Evolutionary conservation across 2,797 vertebrate species (phyloP), one percentile per base, ranked within the genome.

Genomic region (Acrossocheilus wenchowensis): DNA sequence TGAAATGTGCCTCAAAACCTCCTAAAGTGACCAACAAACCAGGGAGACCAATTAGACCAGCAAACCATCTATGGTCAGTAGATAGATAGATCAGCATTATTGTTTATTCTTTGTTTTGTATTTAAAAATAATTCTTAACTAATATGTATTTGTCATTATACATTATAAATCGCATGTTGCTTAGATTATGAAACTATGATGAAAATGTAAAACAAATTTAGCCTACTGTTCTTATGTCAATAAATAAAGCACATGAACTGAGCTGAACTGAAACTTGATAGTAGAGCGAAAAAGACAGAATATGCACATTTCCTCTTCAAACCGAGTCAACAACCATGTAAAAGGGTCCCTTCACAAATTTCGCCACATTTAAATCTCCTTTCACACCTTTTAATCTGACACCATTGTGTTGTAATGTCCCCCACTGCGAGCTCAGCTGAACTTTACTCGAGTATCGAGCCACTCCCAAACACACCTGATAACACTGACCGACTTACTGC

Each of bases 401-500:
- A 52, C 6, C 64, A 50, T 52, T 54, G 81, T 57, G 66, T 45
- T 73, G 43, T 30, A 26, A 74, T 30, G 15, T 10, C 69, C 68
- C 52, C 54, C 23, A 19, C 62, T 36, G 11, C 9, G 21, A 41
- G 11, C 50, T 62, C 62, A 78, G 14, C 17, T n/a, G 74, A 57
- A 84, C 73, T 78, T 77, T 30, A 10, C 19, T 45, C 75, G 9
- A 52, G 26, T 77, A 7, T 73, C 8, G 71, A 34, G 74, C 88
- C 88, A 87, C 88, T 78, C 88, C 88, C 86, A 36, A 60, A 68
- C 86, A 83, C 88, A 89, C 88, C 88, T 89, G 88, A 83, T 50
- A 78, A 81, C 21, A 48, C 69, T 68, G 82, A 66, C 36, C 50
- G 69, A 48, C 71, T 80, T 21, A 48, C 60, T 80, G 26, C 79